Conservation (phyloP, 2,797 vertebrate species). For the Percopsis omiscomaycus region DNA sequence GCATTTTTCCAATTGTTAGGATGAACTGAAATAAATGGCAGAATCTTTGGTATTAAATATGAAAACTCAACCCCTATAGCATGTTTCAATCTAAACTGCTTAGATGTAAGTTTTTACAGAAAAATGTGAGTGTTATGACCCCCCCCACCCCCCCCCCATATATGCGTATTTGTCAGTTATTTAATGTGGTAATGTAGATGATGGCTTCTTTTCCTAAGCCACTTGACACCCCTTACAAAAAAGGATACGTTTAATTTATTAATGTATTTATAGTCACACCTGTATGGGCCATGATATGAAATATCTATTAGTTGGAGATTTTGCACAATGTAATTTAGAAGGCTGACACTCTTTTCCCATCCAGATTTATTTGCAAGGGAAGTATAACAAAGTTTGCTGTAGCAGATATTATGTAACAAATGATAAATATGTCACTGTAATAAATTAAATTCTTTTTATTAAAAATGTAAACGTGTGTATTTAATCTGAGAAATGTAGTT, state of each 20-base stretch:
- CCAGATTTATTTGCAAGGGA: conserved; percentile 89
- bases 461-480: conserved; percentile 77
- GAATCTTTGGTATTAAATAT: conserved; percentile 19
- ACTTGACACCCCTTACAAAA: conserved; percentile 71
- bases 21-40: conserved; percentile 44
- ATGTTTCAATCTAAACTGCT: conserved; percentile 62
- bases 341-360: conserved; percentile 82
- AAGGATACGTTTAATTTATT: conserved; percentile 56
- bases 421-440: conserved; percentile 87
- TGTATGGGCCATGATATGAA: conserved; percentile 77
- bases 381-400: conserved; percentile 89
- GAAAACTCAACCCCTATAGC: conserved; percentile 65
- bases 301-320: conserved; percentile 84
- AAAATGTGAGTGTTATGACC: conserved; percentile 47
- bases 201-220: conserved; percentile 71
- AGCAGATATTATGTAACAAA: conserved; percentile 96
- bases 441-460: conserved; percentile 91
- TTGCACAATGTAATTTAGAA: conserved; percentile 87
- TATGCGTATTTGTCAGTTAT: conserved; percentile 61
- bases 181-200: conserved; percentile 73
- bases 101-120: conserved; percentile 55
- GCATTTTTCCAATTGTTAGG: conserved; percentile 26
- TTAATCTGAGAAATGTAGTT: conserved; percentile 78
- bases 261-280: conserved; percentile 72
- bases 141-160: conserved; percentile 34